Evolutionary conservation across 2,113 vertebrate species (phyloP).

Genomic region (Phycodurus eques): DNA sequence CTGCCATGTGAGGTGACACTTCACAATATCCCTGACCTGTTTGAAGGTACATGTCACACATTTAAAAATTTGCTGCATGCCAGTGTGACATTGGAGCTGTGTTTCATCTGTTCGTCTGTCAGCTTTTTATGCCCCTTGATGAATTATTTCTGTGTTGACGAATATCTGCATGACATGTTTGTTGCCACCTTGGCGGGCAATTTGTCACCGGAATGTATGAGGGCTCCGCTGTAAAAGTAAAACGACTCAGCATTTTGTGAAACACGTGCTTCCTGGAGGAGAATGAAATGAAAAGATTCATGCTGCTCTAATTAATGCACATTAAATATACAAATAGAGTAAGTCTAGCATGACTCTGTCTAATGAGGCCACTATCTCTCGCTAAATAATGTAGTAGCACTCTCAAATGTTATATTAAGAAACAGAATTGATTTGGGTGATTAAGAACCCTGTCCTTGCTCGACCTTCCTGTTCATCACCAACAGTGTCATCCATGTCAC

Average conservation of each 20-base stretch:
- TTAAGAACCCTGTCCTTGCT: not conserved
- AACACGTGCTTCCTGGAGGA: constrained; percentile 2
- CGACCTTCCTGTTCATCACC: not conserved
- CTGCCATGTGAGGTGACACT: constrained; percentile 11
- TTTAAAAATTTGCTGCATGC: constrained; percentile 6
- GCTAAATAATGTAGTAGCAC: not conserved
- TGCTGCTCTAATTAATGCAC: constrained; percentile 3
- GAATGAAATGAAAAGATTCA: constrained; percentile 6
- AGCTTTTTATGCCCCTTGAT: constrained; percentile 9
- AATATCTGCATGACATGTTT: constrained; percentile 12
- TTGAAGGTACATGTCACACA: constrained; percentile 5
- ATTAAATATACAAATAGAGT: constrained; percentile 1
- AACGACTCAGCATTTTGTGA: constrained; percentile 1
- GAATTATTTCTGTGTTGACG: constrained; percentile 4
- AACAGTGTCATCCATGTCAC: not conserved
- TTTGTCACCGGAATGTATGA: constrained; percentile 2
- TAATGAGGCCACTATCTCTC: constrained; percentile 2
- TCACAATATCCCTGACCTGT: constrained; percentile 25
- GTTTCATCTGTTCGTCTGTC: constrained; percentile 12
- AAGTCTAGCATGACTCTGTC: constrained; percentile 2
- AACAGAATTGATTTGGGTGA: not conserved
- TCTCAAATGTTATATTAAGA: not conserved
- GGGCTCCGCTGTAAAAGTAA: not conserved
- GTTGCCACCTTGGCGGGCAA: constrained; percentile 1
- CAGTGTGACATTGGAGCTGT: not conserved